Conservation (phyloP, 2,888 invertebrate species). For the Torymus auratus region DNA sequence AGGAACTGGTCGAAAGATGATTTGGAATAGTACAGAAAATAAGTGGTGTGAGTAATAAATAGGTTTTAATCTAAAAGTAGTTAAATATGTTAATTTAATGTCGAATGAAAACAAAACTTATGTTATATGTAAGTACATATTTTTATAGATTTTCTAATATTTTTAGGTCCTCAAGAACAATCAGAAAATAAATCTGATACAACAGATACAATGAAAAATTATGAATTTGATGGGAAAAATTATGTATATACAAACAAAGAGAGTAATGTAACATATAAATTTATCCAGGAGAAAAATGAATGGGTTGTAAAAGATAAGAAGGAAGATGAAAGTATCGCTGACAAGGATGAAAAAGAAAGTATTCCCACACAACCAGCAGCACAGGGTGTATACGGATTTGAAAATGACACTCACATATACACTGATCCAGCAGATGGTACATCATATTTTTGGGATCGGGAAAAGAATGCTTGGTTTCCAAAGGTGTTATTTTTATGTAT, state of each 20-base stretch:
- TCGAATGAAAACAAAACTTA: constrained; percentile 2
- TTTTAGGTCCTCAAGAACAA: constrained; percentile 40
- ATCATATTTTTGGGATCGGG: constrained; percentile 93
- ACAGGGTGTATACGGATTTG: constrained; percentile 81
- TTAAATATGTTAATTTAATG: not conserved
- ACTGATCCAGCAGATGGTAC: constrained; percentile 91
- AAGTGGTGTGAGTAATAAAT: constrained; percentile 67
- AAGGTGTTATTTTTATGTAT: constrained; percentile 78
- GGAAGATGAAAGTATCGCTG: constrained; percentile 31
- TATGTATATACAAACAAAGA: constrained; percentile 73
- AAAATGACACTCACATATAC: constrained; percentile 88
- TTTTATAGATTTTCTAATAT: not conserved
- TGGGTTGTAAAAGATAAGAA: constrained; percentile 78
- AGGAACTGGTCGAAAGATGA: constrained; percentile 82
- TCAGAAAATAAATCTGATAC: constrained; percentile 70
- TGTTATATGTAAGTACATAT: constrained; percentile 2
- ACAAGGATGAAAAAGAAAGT: constrained; percentile 61
- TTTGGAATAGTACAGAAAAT: constrained; percentile 79
- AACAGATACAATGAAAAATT: constrained; percentile 67
- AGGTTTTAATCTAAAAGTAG: constrained; percentile 1
- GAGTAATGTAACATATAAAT: constrained; percentile 77
- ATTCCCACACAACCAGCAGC: constrained; percentile 57
- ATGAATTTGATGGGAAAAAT: constrained; percentile 73
- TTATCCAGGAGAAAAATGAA: constrained; percentile 81
- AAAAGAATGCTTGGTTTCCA: constrained; percentile 96